Evolutionary conservation across 92 coral and sea anemone genomes (phyloP), one percentile per base, ranked within the genome.

Genomic region (Palythoa heliodiscus): DNA sequence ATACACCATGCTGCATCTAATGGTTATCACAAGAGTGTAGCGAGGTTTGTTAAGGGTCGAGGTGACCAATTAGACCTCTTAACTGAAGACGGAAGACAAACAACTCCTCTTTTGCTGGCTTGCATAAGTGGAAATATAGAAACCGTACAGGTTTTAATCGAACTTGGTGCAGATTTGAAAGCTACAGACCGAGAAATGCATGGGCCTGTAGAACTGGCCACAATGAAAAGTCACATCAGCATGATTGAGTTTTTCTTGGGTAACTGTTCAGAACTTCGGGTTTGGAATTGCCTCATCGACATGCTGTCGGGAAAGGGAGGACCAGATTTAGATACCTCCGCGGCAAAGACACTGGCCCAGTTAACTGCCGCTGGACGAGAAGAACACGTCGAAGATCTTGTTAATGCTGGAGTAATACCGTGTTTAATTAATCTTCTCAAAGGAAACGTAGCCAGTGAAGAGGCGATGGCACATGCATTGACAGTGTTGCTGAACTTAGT

Each of bases 1-100:
- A 85, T 97, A 60, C 99, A 97, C 84, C 99, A 97, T 68, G 99
- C 99, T 7, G 98, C 99, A 3, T 93, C 54, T n/a, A 94, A 87
- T 74, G 99, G 99, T 47, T 97, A 97, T 57, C 93, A 94, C 82
- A 97, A 97, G 78, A 97, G 99, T 66, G 95, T 97, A 8, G 87
- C 93, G 37, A 93, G 99, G 25, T 95, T 97, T 80, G 90, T 97
- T 0, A 91, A 93, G 76, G 83, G 92, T 39, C 92, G 92, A 69
- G 98, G 91, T 14, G 99, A 94, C 67, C 99, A 97, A 78, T 82
- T 97, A 22, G 98, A 97, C 20, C 91, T 97, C 2, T 92, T 94
- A 68, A 97, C 99, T 1, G 90, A 90, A 87, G 98, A 97, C 75
- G 98, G 97, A 22, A 87, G 91, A 29, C 94, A 89, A 52, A 69